These are phyloP conservation scores for Luperina testacea DNA, from an alignment of 2,888 invertebrate species.

Conservation along the genomic window DNA sequence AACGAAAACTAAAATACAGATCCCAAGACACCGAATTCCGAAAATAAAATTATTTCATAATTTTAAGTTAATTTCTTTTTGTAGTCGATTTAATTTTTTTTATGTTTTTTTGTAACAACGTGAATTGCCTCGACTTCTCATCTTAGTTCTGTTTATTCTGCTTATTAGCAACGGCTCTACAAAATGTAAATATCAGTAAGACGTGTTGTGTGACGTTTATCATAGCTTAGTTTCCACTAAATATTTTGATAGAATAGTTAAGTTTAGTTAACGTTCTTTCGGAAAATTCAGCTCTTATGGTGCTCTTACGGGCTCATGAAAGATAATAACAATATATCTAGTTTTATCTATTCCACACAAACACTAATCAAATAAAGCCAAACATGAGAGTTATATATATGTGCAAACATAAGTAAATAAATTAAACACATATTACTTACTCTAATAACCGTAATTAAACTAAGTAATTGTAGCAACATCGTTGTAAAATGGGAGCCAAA, in stretches of 20 bases:
- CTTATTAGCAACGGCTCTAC: conserved; percentile 1
- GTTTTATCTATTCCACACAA: conserved; percentile 30
- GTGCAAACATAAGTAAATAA: conserved; percentile 20
- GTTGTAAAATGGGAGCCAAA: conserved; percentile 10
- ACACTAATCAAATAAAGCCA: conserved; percentile 13
- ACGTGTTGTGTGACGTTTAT: conserved; percentile 30
- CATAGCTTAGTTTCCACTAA: conserved; percentile 16
- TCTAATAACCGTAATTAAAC: conserved; percentile 25
- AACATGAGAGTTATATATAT: conserved; percentile 9
- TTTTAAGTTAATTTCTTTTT: no score
- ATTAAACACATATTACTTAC: conserved; percentile 1
- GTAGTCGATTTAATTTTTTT: no score
- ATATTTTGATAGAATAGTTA: conserved; percentile 30
- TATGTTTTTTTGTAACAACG: not conserved
- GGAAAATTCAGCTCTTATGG: conserved; percentile 4
- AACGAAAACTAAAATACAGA: no score
- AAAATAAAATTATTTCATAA: no score
- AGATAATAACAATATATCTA: conserved; percentile 19
- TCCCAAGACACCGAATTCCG: no score
- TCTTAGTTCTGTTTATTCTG: not conserved
- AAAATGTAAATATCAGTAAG: conserved; percentile 15
- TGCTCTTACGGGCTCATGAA: not conserved
- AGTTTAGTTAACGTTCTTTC: conserved; percentile 17
- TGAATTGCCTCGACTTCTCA: not conserved
- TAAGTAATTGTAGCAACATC: not conserved